Evolutionary conservation across 1,140 invertebrate species (phyloP).

Genomic region (Ephestia elutella): DNA sequence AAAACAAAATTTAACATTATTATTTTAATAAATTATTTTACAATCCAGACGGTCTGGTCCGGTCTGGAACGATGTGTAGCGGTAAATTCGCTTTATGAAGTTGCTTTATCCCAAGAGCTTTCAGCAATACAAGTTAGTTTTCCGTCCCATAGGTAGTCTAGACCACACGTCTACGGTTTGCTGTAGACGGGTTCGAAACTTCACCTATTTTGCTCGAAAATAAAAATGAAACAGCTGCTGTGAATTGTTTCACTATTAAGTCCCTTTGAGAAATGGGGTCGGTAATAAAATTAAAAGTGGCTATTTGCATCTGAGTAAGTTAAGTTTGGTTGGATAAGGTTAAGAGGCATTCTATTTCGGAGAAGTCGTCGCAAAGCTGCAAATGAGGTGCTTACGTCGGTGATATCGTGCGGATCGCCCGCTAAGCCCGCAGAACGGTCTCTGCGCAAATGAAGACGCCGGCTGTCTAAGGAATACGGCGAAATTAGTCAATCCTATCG

Average conservation of each 20-base stretch:
- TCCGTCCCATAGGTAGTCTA: slow-evolving; percentile 23
- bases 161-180: slow-evolving; percentile 30
- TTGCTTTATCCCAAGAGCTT: slow-evolving; percentile 28
- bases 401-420: slow-evolving; percentile 45
- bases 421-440: slow-evolving; percentile 51
- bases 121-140: slow-evolving; percentile 34
- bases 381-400: slow-evolving; percentile 56
- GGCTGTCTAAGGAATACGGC: slow-evolving; percentile 47
- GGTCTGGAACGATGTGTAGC: slow-evolving; percentile 1
- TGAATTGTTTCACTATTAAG: slow-evolving; percentile 41
- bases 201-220: slow-evolving; percentile 24
- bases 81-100: slow-evolving; percentile 17
- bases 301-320: slow-evolving; percentile 33
- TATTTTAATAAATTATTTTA: slow-evolving; percentile 1
- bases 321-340: slow-evolving; percentile 16
- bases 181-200: slow-evolving; percentile 32
- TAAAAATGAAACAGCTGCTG: slow-evolving; percentile 29
- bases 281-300: slow-evolving; percentile 38
- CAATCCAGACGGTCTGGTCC: background rate
- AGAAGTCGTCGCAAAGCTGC: slow-evolving; percentile 34
- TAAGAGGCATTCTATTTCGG: slow-evolving; percentile 37
- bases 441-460: slow-evolving; percentile 54
- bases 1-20: too few species aligned
- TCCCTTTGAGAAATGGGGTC: slow-evolving; percentile 33
- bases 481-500: slow-evolving; percentile 65